These are phyloP conservation scores for Coleophora flavipennella DNA, from an alignment of 2,888 invertebrate species.

Conservation along the genomic window DNA sequence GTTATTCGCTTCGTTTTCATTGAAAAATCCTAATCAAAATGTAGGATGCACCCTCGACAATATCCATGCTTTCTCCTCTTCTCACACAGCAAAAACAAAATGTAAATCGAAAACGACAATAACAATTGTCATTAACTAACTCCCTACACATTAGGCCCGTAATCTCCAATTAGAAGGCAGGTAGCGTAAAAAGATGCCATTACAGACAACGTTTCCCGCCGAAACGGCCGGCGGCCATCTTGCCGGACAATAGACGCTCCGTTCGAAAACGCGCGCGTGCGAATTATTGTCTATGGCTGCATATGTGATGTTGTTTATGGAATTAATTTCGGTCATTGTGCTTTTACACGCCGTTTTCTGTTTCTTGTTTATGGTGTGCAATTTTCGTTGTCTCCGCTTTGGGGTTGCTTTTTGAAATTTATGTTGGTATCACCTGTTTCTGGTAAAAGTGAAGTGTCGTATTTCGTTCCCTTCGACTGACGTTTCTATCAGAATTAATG, in stretches of 20 bases:
- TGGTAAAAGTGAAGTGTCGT: too few species aligned
- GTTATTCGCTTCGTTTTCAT: not conserved
- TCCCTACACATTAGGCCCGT: constrained; percentile 63
- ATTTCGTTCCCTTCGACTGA: too few species aligned
- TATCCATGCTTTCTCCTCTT: constrained; percentile 23
- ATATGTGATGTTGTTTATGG: constrained; percentile 70
- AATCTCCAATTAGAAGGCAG: constrained; percentile 70
- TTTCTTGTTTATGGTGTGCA: constrained; percentile 25
- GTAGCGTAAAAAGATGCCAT: constrained; percentile 70
- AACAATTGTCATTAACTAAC: constrained; percentile 55
- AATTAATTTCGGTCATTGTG: constrained; percentile 64
- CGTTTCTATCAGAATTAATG: too few species aligned
- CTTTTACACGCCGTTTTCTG: constrained; percentile 22
- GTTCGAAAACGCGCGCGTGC: constrained; percentile 62
- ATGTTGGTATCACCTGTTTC: not conserved
- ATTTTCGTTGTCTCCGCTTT: constrained; percentile 23
- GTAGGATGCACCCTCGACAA: constrained; percentile 6
- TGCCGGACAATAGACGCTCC: constrained; percentile 22
- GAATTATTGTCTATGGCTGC: constrained; percentile 64
- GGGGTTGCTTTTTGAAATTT: constrained; percentile 2
- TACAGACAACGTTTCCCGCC: constrained; percentile 56
- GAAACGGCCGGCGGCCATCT: constrained; percentile 39
- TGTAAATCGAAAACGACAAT: constrained; percentile 55
- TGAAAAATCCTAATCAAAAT: not conserved
- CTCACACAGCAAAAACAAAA: constrained; percentile 42